These are phyloP conservation scores for Empidonax traillii DNA, from an alignment of 2,113 vertebrate species.

Conservation along the genomic window DNA sequence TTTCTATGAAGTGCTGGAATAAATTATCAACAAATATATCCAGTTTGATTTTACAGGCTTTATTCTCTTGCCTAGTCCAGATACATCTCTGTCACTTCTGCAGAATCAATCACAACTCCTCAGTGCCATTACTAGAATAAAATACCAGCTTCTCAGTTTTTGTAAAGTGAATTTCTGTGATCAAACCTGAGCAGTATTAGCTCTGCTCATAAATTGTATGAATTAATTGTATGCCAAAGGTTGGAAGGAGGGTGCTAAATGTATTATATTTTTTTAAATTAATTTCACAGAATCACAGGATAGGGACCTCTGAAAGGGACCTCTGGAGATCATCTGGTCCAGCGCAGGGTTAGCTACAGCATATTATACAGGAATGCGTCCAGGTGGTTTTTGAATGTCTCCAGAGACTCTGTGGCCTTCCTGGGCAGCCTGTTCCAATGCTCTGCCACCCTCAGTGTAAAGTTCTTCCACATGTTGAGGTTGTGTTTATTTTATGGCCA, in stretches of 20 bases:
- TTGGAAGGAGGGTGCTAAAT: background rate
- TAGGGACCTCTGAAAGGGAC: background rate
- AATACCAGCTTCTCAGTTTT: background rate
- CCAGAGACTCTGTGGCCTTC: background rate
- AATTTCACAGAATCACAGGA: background rate
- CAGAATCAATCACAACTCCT: background rate
- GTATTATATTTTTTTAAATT: background rate
- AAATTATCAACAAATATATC: conserved; percentile 17
- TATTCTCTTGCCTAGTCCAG: background rate
- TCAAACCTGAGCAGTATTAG: background rate
- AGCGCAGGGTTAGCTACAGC: background rate
- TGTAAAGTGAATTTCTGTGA: background rate
- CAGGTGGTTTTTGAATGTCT: background rate
- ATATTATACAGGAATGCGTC: background rate
- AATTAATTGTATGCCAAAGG: background rate
- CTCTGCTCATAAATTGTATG: background rate
- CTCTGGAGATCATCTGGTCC: background rate
- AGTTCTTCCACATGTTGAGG: background rate
- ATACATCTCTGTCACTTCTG: background rate
- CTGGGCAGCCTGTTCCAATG: background rate
- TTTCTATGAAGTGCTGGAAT: conserved; percentile 46
- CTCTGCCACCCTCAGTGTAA: background rate
- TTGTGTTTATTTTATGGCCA: background rate
- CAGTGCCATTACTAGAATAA: background rate
- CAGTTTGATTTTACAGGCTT: background rate